phyloP scores from a whole-genome alignment of 2,113 vertebrate genomes.

The Polyodon spathula region DNA sequence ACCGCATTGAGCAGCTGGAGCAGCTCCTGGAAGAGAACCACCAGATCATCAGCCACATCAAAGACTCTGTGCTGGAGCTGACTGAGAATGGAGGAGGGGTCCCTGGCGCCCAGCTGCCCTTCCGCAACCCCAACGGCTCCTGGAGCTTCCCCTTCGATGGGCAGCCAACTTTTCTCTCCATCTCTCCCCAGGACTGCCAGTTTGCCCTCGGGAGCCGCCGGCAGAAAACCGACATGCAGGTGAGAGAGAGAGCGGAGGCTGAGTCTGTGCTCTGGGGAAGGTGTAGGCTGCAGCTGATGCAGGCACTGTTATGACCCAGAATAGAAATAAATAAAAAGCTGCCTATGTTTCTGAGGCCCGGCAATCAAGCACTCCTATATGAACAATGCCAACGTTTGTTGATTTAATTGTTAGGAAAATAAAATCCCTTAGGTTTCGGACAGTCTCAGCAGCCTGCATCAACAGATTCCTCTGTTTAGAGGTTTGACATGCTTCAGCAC shows the following conservation, averaged over 20 bases:
- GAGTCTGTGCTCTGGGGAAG: too few relatives aligned
- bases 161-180: conserved; percentile 72
- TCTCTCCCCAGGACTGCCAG: conserved; percentile 85
- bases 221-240: conserved; percentile 76
- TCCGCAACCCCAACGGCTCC: conserved; percentile 72
- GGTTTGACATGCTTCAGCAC: too few relatives aligned
- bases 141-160: conserved; percentile 81
- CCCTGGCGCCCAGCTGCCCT: conserved; percentile 63
- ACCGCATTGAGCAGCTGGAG: conserved; percentile 93
- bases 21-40: conserved; percentile 97
- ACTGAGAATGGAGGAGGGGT: conserved; percentile 76
- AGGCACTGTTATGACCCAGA: too few relatives aligned
- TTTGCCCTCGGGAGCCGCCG: conserved; percentile 59
- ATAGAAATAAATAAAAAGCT: too few relatives aligned
- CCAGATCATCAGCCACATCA: conserved; percentile 97
- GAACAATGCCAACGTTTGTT: too few relatives aligned
- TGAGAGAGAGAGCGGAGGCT: conserved; percentile 24
- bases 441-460: too few relatives aligned
- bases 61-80: conserved; percentile 95
- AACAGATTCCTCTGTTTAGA: too few relatives aligned
- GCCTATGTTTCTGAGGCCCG: too few relatives aligned
- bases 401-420: too few relatives aligned
- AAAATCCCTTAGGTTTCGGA: too few relatives aligned
- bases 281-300: too few relatives aligned
- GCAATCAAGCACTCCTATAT: too few relatives aligned